Percentiles rank a stretch among this genome's conserved stretches.
phyloP scores from a whole-genome alignment of 1,140 invertebrate genomes.

The Diachasma alloeum region DNA sequence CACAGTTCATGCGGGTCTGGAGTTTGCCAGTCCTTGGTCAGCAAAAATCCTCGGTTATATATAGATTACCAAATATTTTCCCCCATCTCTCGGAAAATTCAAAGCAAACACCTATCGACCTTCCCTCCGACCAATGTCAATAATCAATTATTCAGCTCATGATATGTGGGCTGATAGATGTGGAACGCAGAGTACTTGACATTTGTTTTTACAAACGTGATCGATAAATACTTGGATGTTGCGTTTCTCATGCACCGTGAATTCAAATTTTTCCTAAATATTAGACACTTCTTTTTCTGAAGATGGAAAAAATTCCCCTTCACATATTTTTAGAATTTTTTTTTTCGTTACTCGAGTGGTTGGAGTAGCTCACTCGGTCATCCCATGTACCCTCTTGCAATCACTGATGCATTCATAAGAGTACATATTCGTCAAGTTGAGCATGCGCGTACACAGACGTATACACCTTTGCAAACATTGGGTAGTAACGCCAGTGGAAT shows the following conservation, averaged over 20 bases:
- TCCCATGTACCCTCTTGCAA: not conserved
- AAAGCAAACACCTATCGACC: too few species aligned
- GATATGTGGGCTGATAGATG: constrained; percentile 13
- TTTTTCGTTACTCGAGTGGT: not conserved
- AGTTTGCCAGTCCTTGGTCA: constrained; percentile 25
- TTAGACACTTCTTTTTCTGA: too few species aligned
- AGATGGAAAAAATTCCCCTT: not conserved
- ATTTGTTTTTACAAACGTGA: not conserved
- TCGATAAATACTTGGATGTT: not conserved
- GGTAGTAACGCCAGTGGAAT: constrained; percentile 26
- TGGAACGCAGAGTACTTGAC: constrained; percentile 35
- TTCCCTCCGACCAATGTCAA: too few species aligned
- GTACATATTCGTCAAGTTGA: not conserved
- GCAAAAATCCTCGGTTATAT: not conserved
- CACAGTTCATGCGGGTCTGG: constrained; percentile 25
- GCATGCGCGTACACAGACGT: not conserved
- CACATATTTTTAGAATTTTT: not conserved
- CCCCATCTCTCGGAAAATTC: not conserved
- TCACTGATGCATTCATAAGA: constrained; percentile 8
- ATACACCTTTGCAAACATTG: not conserved
- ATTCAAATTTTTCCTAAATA: too few species aligned
- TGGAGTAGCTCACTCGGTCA: not conserved
- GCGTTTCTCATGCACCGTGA: too few species aligned
- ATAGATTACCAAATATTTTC: not conserved
- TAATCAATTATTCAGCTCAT: not conserved